phyloP scores from a whole-genome alignment of 2,888 invertebrate species.

The Ochropleura plecta region DNA sequence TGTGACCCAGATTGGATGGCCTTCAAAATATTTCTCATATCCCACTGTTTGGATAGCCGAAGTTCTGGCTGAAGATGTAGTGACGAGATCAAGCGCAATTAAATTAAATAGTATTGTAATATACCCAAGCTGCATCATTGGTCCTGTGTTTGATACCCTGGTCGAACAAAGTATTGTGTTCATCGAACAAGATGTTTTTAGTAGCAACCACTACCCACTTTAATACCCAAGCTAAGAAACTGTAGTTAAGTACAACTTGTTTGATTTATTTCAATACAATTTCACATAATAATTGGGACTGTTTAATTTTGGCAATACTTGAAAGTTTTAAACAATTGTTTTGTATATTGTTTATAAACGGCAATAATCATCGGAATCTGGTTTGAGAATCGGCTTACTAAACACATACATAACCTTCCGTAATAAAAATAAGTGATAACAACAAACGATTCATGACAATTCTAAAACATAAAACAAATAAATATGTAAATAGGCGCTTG shows the following conservation, averaged over 20 bases:
- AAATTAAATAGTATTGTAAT: neutral
- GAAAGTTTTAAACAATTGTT: neutral
- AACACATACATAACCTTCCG: neutral
- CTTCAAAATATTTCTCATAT: conserved; percentile 5
- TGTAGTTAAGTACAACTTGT: neutral
- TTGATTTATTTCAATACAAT: neutral
- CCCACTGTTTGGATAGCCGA: neutral
- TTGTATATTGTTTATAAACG: neutral
- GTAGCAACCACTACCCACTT: too few relatives aligned
- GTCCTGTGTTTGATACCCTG: too few relatives aligned
- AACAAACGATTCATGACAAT: neutral
- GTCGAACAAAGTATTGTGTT: too few relatives aligned
- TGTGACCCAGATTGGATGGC: conserved; percentile 1
- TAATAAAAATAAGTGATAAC: neutral
- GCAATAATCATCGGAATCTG: neutral
- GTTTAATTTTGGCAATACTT: neutral
- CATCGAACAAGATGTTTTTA: too few relatives aligned
- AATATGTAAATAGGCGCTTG: neutral
- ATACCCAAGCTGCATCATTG: too few relatives aligned
- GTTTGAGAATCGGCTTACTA: neutral
- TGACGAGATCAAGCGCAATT: neutral
- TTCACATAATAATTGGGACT: neutral
- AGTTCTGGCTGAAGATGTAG: neutral
- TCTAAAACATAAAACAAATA: neutral
- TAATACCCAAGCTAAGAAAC: neutral